phyloP scores from a whole-genome alignment of 2,888 invertebrate genomes.

The Aphrophora alni region DNA sequence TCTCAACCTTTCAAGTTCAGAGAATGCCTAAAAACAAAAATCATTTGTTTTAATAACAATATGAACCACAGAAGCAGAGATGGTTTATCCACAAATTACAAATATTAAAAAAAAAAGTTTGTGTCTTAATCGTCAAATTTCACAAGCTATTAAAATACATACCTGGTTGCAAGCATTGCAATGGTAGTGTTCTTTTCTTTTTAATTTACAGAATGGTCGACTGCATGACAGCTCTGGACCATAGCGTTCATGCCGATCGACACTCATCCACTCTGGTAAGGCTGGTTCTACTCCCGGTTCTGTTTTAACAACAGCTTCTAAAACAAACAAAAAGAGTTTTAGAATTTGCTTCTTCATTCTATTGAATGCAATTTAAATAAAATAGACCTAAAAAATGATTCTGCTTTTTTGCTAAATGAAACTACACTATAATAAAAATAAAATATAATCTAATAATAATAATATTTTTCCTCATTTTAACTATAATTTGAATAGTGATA shows the following conservation, averaged over 20 bases:
- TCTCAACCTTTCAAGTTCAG: slow-evolving; percentile 71
- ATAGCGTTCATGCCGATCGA: slow-evolving; percentile 62
- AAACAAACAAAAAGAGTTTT: slow-evolving; percentile 13
- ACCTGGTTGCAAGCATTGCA: slow-evolving; percentile 80
- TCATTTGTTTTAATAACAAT: slow-evolving; percentile 23
- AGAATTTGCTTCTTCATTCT: background rate
- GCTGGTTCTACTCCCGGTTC: slow-evolving; percentile 44
- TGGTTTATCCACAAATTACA: slow-evolving; percentile 11
- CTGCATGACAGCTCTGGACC: slow-evolving; percentile 73
- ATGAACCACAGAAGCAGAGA: background rate
- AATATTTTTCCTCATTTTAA: too few relatives aligned
- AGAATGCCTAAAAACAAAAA: slow-evolving; percentile 64
- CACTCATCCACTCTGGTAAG: slow-evolving; percentile 55
- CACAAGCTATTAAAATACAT: slow-evolving; percentile 37
- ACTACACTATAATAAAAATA: too few relatives aligned
- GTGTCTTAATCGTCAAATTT: slow-evolving; percentile 8
- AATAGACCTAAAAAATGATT: background rate
- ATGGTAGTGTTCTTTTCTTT: slow-evolving; percentile 78
- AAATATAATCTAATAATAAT: too few relatives aligned
- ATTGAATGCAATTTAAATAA: background rate
- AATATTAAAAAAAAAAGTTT: slow-evolving; percentile 3
- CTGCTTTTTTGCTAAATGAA: too few relatives aligned
- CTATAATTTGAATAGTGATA: too few relatives aligned
- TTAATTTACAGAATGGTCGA: slow-evolving; percentile 80
- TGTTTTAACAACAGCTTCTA: slow-evolving; percentile 48